Conservation (phyloP, 2,797 vertebrate species). For the Xyrichtys novacula region DNA sequence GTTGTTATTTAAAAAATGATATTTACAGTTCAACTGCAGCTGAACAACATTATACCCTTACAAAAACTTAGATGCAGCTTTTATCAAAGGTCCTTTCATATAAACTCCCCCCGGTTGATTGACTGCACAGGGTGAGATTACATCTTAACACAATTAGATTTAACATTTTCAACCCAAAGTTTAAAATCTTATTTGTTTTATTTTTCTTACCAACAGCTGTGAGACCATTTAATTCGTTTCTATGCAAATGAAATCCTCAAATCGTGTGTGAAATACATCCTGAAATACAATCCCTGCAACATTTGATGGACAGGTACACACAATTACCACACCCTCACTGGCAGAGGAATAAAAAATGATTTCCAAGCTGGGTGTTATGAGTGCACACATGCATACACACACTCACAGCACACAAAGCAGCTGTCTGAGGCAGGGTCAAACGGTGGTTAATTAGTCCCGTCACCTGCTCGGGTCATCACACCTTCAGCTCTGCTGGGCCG, state of each 20-base stretch:
- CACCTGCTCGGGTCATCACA: conserved; percentile 81
- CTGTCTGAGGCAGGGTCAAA: conserved; percentile 83
- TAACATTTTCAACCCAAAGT: not conserved
- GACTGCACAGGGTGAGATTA: conserved; percentile 50
- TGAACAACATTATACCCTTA: conserved; percentile 24
- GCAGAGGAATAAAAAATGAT: conserved; percentile 50
- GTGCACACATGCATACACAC: conserved; percentile 27
- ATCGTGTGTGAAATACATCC: conserved; percentile 66
- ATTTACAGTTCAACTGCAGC: conserved; percentile 42
- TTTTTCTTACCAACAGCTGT: conserved; percentile 67
- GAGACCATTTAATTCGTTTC: conserved; percentile 73
- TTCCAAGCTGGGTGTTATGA: conserved; percentile 43
- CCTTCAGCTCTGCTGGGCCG: conserved; percentile 74
- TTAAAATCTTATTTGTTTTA: conserved; percentile 45
- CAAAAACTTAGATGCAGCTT: conserved; percentile 27
- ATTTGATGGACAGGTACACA: conserved; percentile 71
- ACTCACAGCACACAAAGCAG: conserved; percentile 61
- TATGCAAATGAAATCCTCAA: conserved; percentile 74
- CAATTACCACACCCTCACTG: conserved; percentile 62
- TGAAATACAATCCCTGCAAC: conserved; percentile 59
- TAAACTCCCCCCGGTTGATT: conserved; percentile 48
- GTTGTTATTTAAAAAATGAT: conserved; percentile 37
- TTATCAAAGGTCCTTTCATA: conserved; percentile 33
- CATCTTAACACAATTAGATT: not conserved
- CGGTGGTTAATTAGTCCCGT: conserved; percentile 82